Evolutionary conservation across 2,797 vertebrate species (phyloP).

Genomic region (Benthosema pterotum): DNA sequence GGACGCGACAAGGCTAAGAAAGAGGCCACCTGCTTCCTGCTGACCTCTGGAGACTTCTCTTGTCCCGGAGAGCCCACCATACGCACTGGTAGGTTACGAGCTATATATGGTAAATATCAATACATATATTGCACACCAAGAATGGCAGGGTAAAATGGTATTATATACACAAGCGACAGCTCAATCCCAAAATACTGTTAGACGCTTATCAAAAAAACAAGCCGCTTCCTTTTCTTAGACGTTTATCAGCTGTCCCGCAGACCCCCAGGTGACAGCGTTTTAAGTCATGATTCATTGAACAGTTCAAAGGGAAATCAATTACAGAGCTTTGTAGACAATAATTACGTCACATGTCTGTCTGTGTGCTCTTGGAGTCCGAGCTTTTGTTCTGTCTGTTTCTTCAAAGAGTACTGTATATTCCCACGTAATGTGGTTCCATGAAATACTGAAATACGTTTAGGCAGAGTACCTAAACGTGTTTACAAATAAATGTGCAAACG

Average conservation of each 20-base stretch:
- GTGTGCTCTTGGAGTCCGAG: slow-evolving; percentile 2
- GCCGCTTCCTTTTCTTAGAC: not conserved
- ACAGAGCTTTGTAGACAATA: slow-evolving; percentile 37
- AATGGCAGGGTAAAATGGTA: not conserved
- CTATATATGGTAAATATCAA: not conserved
- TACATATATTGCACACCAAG: not conserved
- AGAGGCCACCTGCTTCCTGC: slow-evolving; percentile 90
- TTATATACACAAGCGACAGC: not conserved
- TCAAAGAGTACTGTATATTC: not conserved
- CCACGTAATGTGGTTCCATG: slow-evolving; percentile 2
- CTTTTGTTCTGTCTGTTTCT: not conserved
- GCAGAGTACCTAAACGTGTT: not conserved
- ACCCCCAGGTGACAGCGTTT: slow-evolving; percentile 6
- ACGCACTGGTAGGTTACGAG: slow-evolving; percentile 82
- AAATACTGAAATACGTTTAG: not conserved
- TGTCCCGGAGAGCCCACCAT: slow-evolving; percentile 82
- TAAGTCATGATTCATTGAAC: slow-evolving; percentile 29
- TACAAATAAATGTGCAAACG: too few species aligned
- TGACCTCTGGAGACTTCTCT: slow-evolving; percentile 86
- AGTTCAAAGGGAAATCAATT: slow-evolving; percentile 54
- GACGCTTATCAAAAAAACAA: slow-evolving; percentile 5
- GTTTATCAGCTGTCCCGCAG: slow-evolving; percentile 11
- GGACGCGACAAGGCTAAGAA: slow-evolving; percentile 89
- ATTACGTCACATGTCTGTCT: slow-evolving; percentile 60
- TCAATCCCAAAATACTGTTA: not conserved